Conservation (phyloP, 2,797 vertebrate genomes). For the Melanogrammus aeglefinus region DNA sequence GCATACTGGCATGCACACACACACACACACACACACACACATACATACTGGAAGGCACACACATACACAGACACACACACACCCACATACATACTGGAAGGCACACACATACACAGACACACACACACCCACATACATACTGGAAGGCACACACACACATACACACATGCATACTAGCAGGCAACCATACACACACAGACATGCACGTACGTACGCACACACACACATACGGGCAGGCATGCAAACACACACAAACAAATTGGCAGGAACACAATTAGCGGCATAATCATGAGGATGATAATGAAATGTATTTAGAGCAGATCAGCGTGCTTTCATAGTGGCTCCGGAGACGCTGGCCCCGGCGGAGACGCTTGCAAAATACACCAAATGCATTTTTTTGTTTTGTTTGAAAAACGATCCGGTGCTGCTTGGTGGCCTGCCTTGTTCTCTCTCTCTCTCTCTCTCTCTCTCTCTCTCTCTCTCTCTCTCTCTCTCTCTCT, state of each 20-base stretch:
- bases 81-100: no score
- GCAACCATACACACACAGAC: no score
- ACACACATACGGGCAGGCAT: no score
- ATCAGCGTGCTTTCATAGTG: conserved; percentile 51
- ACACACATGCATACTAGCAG: no score
- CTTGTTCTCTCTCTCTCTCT: background rate
- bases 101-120: conserved; percentile 25
- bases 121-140: no score
- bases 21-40: conserved; percentile 30
- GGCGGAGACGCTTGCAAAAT: no score
- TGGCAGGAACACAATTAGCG: conserved; percentile 68
- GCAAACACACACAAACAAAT: no score
- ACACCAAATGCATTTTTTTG: no score
- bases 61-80: conserved; percentile 17
- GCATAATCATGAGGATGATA: conserved; percentile 79
- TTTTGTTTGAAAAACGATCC: conserved; percentile 38
- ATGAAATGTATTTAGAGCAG: conserved; percentile 83
- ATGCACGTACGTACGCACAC: no score
- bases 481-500: no score
- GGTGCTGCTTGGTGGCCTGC: conserved; percentile 14
- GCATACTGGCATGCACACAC: no score
- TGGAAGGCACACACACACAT: no score
- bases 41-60: conserved; percentile 40
- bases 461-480: background rate
- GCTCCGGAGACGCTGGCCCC: conserved; percentile 55